Base-by-base conservation (phyloP, 2,888 invertebrate genomes). In the Lasioglossum lativentre region DNA sequence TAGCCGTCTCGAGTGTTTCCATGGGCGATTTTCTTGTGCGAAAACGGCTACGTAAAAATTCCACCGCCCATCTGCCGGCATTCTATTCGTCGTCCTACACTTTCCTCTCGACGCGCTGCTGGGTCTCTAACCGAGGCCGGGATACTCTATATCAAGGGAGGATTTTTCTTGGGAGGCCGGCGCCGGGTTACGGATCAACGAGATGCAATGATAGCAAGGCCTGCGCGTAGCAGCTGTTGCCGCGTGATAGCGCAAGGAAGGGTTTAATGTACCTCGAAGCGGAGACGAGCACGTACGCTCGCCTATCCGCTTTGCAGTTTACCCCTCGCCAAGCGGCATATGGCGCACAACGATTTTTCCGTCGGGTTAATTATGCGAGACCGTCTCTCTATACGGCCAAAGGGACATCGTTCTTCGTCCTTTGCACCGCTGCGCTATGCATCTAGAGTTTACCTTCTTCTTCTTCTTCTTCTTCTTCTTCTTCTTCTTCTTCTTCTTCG, bases 161-260 rank as follows among this genome's bases (percentile, higher is more conserved):
- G 73, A 80, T 81, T 80, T 83, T 72, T 80, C 79, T 47, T 59
- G n/a, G 12, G 80, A 68, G 66, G 30, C 59, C 68, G 34, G 70
- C 71, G 63, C 75, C 71, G 85, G 81, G 75, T 78, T 82, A 81
- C 71, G 81, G 89, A 83, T 80, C 85, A 86, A 86, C 80, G 82
- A 90, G 92, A 93, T 92, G 91, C 91, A 90, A 88, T 90, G 93
- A 94, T 93, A 92, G 92, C 79, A 77, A 85, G 90, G 90, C 89
- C 89, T 89, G 92, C 94, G 94, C 93, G 91, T 93, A 92, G 93
- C 95, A 95, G 94, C 95, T 95, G 95, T 95, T 94, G 92, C 93
- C 84, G 82, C 90, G 91, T 92, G 94, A 94, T 95, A 94, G 92
- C 91, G 90, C 85, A 76, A 91, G 90, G 90, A 90, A 91, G 89